A percentile compares a stretch with the other conserved stretches of the same genome.
Conservation (phyloP, 2,113 vertebrate species). For the Sakesphorus luctuosus region DNA sequence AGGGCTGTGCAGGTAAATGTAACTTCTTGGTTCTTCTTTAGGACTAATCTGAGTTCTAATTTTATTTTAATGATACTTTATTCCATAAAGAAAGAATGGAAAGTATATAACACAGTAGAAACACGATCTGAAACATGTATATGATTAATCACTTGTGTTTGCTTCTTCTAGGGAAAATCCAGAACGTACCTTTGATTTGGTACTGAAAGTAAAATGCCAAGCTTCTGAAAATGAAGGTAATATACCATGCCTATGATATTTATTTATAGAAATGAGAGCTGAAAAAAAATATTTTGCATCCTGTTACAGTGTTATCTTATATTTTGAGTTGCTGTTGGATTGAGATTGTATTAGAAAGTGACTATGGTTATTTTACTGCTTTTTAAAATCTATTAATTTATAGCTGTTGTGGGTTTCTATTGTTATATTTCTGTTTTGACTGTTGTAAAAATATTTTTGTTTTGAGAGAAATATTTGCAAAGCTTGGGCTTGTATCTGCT, state of each 20-base stretch:
- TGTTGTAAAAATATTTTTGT: not conserved
- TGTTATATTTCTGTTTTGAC: not conserved
- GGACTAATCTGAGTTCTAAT: not conserved
- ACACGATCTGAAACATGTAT: not conserved
- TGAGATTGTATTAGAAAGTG: not conserved
- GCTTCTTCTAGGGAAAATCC: conserved; percentile 88
- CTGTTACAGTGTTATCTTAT: not conserved
- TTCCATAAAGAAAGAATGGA: not conserved
- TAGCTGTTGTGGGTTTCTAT: not conserved
- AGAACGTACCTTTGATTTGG: conserved; percentile 93
- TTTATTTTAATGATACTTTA: not conserved
- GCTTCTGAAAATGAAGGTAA: conserved; percentile 91
- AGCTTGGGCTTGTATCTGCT: not conserved
- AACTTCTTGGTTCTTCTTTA: not conserved
- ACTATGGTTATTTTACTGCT: not conserved
- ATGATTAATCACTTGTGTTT: conserved; percentile 23
- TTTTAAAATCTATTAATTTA: not conserved
- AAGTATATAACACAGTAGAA: not conserved
- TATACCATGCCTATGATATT: not conserved
- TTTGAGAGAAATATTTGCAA: not conserved
- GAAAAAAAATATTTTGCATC: not conserved
- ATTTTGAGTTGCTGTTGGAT: not conserved
- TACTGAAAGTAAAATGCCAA: conserved; percentile 91
- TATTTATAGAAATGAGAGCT: not conserved
- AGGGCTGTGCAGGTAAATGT: not conserved